A percentile compares a stretch with the other conserved stretches of the same genome.
phyloP scores from a whole-genome alignment of 2,888 invertebrate species.

The Acheta domesticus region DNA sequence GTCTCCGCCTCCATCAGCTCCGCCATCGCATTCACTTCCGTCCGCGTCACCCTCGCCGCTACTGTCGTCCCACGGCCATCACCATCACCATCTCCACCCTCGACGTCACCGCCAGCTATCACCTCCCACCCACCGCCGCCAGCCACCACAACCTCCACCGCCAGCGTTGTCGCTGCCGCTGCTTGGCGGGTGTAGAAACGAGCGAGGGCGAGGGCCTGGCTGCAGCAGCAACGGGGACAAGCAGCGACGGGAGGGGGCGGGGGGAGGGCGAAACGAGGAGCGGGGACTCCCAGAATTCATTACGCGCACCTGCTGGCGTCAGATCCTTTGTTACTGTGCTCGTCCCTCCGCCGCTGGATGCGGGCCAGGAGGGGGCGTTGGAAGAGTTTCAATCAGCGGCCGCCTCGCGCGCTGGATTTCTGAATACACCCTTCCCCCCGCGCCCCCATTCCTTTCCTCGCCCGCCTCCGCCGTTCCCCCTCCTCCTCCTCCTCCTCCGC shows the following conservation, averaged over 20 bases:
- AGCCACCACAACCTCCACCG: too few relatives aligned
- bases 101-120: too few relatives aligned
- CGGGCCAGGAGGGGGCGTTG: neutral
- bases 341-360: neutral
- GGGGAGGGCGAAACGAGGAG: neutral
- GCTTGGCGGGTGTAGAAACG: too few relatives aligned
- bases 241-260: neutral
- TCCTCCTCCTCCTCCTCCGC: neutral
- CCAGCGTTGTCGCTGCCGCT: too few relatives aligned
- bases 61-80: too few relatives aligned
- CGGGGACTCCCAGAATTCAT: neutral
- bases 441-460: neutral
- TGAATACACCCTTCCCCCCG: neutral
- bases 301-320: constrained; percentile 9
- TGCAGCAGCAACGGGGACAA: too few relatives aligned
- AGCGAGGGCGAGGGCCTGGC: too few relatives aligned
- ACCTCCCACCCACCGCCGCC: too few relatives aligned
- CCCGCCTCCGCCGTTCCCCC: neutral
- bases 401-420: neutral
- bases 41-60: too few relatives aligned
- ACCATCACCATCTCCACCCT: too few relatives aligned
- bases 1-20: too few relatives aligned
- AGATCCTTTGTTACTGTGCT: constrained; percentile 2
- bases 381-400: constrained; percentile 11
- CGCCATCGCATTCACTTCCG: too few relatives aligned